Evolutionary conservation across 2,113 vertebrate species (phyloP).

Genomic region (Okapia johnstoni): DNA sequence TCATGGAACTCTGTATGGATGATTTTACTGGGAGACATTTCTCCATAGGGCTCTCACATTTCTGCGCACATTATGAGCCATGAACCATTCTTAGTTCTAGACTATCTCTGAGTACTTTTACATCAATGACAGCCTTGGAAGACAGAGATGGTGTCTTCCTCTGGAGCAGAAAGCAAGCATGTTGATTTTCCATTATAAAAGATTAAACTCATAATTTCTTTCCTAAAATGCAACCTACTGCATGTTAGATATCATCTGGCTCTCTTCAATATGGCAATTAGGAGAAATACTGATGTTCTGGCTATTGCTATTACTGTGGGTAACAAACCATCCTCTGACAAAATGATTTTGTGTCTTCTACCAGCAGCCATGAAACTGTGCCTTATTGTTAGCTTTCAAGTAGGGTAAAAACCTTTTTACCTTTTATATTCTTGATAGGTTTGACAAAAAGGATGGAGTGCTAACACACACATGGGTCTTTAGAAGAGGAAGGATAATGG

Average conservation of each 20-base stretch:
- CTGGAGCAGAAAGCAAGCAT: neutral
- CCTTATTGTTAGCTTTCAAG: neutral
- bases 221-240: neutral
- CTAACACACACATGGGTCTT: neutral
- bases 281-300: neutral
- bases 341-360: neutral
- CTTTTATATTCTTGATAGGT: neutral
- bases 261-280: neutral
- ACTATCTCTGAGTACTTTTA: neutral
- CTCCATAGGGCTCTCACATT: neutral
- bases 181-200: neutral
- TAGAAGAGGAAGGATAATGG: neutral
- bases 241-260: neutral
- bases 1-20: too few relatives aligned
- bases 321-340: neutral
- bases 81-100: neutral
- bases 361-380: neutral
- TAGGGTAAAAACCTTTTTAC: neutral
- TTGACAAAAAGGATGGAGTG: neutral
- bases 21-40: neutral
- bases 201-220: neutral
- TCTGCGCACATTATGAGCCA: neutral
- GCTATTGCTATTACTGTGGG: neutral
- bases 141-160: neutral
- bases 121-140: neutral